Evolutionary conservation across 2,113 vertebrate species (phyloP), one percentile per base, ranked within the genome.

Genomic region (Climacteris rufus): DNA sequence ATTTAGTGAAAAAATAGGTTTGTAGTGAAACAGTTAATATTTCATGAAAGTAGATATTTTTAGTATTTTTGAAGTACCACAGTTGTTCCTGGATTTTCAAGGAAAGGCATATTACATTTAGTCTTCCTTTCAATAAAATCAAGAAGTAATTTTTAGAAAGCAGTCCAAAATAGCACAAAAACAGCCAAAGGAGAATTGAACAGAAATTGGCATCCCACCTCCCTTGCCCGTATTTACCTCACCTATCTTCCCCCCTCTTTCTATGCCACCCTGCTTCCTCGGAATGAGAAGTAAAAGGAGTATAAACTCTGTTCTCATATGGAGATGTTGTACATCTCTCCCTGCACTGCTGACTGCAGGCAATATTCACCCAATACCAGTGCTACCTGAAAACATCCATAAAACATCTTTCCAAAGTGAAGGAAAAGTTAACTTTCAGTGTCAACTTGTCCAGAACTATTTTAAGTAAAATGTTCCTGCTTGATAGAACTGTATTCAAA

Each of bases 21-120:
- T 98, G 98, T 98, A 98, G 98, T 98, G 97, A 98, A 98, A 98
- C 98, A 98, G 98, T 98, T 98, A 98, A 97, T 98, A 98, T 98
- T 98, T 98, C 98, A 98, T 98, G 98, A 98, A 98, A 98, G 98
- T 98, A 98, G 98, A 98, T 98, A 98, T 98, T 98, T 98, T 98
- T 98, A 98, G 98, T 98, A 98, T 97, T 98, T 98, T 98, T 98
- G 97, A 98, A 98, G 97, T 98, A 98, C 96, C 97, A 98, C 98
- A 98, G 91, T 97, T 97, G 97, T 98, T 98, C 98, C 98, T 98
- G 98, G 97, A 97, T 98, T 97, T 98, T 97, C 95, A 94, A 98
- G 96, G 98, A 98, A 98, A 98, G 98, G 98, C 98, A 97, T 96
- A 96, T 97, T 98, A 96, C 89, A 33, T 98, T 98, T 98, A 98